Evolutionary conservation across 2,888 invertebrate species (phyloP).

Genomic region (Therioaphis trifolii): DNA sequence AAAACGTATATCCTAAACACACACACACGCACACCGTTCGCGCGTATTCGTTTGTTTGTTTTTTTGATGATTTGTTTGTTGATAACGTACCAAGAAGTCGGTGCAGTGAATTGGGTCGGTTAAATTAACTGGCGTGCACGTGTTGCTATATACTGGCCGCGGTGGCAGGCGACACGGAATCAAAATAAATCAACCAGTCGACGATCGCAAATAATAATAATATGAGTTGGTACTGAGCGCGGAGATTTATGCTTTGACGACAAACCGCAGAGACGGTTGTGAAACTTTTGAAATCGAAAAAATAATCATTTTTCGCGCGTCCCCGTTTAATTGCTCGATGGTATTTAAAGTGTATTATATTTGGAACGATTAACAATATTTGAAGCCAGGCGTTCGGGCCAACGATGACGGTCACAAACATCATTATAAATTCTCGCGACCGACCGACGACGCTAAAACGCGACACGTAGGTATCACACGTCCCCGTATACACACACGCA

Average conservation of each 20-base stretch:
- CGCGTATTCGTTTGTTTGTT: conserved; percentile 11
- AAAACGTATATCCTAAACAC: not conserved
- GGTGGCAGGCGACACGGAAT: not conserved
- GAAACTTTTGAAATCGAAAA: conserved; percentile 15
- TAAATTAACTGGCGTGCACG: conserved; percentile 46
- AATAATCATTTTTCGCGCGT: not conserved
- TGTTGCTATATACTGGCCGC: not conserved
- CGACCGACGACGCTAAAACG: not conserved
- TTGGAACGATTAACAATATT: conserved; percentile 39
- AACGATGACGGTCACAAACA: not conserved
- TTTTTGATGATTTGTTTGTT: conserved; percentile 9
- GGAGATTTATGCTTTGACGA: conserved; percentile 13
- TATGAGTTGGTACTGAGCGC: not conserved
- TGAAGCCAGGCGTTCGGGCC: not conserved
- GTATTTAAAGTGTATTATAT: not conserved
- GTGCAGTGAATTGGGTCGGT: conserved; percentile 40
- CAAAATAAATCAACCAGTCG: conserved; percentile 42
- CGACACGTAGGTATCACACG: too few species aligned
- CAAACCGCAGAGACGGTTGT: not conserved
- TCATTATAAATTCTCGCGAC: conserved; percentile 9
- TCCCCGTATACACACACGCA: too few species aligned
- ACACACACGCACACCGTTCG: not conserved
- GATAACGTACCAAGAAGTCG: conserved; percentile 31
- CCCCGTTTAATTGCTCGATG: not conserved
- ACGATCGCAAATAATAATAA: conserved; percentile 28